Conservation (phyloP, 2,113 vertebrate species). For the western clawed frog (Xenopus tropicalis) region UCB_Xtro_10.0 CM004446.2:65012001-65012500, state of each 20-base stretch:
- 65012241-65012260: constrained; percentile 47
- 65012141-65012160: constrained; percentile 6
- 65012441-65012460: background rate
- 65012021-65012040: no score
- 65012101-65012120: background rate
- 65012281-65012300: background rate
- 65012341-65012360: constrained; percentile 22
- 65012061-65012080: no score
- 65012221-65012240: constrained; percentile 43
- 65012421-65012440: background rate
- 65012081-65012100: no score
- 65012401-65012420: constrained; percentile 13
- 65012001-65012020: no score
- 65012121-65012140: background rate
- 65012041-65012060: background rate
- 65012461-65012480: background rate
- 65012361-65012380: constrained; percentile 14
- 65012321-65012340: constrained; percentile 31
- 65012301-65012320: constrained; percentile 26
- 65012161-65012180: constrained; percentile 1
- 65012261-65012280: constrained; percentile 13
- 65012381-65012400: constrained; percentile 16
- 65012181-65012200: constrained; percentile 16
- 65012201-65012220: constrained; percentile 41
- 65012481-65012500: background rate